phyloP scores from a whole-genome alignment of 2,113 vertebrate genomes.

The Chiloscyllium plagiosum region DNA sequence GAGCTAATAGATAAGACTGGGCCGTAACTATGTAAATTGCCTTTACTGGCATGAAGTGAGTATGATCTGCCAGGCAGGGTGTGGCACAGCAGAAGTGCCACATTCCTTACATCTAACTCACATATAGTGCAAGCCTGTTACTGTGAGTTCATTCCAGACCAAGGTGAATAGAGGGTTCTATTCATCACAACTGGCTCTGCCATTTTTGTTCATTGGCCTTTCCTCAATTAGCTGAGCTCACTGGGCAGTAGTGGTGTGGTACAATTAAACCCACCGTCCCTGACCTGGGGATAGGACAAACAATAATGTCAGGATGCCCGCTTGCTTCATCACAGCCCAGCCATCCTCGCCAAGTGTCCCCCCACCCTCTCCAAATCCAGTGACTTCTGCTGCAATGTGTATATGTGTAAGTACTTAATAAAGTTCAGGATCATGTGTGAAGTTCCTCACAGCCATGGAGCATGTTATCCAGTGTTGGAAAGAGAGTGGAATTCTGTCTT shows the following conservation, averaged over 20 bases:
- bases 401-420: neutral
- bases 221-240: neutral
- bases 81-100: neutral
- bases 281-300: neutral
- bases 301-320: neutral
- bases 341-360: neutral
- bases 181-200: neutral
- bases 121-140: neutral
- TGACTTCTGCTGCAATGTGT: neutral
- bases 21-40: too few species aligned
- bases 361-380: neutral
- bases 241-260: neutral
- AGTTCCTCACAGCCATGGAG: neutral
- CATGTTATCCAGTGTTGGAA: neutral
- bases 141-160: neutral
- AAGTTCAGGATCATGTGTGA: neutral
- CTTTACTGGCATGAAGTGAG: neutral
- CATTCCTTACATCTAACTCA: slow-evolving; percentile 5
- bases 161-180: neutral
- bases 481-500: neutral
- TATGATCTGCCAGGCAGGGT: neutral
- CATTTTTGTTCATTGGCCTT: neutral
- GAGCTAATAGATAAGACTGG: neutral
- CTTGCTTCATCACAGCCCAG: too few species aligned
- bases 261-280: neutral